Base-by-base conservation (phyloP, 1,140 invertebrate species). In the Platorchestia sp. region DNA sequence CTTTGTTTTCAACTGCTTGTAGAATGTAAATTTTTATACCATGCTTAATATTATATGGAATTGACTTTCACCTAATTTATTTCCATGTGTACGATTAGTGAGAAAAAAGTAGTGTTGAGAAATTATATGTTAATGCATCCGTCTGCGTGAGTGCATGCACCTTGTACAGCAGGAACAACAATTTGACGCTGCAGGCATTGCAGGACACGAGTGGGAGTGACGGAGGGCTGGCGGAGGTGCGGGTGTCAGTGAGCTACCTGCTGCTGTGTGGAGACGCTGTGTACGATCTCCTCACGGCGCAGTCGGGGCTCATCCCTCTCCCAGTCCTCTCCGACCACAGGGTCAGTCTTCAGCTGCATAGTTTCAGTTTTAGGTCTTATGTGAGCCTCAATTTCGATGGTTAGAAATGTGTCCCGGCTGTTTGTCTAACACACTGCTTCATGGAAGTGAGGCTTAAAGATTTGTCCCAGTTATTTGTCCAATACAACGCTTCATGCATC, bases 161-260 rank as follows among this genome's bases (percentile, higher is more conserved):
- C 14, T 75, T 16, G 53, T 75, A 16, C 14, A 75, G 47, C 47
- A 7, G 47, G 6, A 19, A 51, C 6, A 75, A 75, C 36, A 3
- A 27, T 27, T 75, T 75, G 14, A 75, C 36, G 59, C 27, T 75
- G 10, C 59, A 22, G 10, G 36, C 44, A 43, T 90, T 90, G 43
- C 43, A 93, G 91, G 43, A 47, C 43, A 36, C 43, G 22, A 93
- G 91, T 47, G 45, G 40, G 7, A 44, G 40, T 45, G 44, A 45
- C 16, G 91, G 45, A 19, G 40, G 7, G 6, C 36, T 40, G 43
- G 0, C 91, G 40, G 91, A 93, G 91, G 43, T 93, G 91, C 7
- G 45, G 45, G 91, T 93, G 45, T 93, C 91, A 5, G 97, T 98
- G 47, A 98, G 98, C 10, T 98, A 98, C 97, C 98, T 97, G 97